Conservation (phyloP, 2,888 invertebrate genomes). For the Tetragonisca angustula region DNA sequence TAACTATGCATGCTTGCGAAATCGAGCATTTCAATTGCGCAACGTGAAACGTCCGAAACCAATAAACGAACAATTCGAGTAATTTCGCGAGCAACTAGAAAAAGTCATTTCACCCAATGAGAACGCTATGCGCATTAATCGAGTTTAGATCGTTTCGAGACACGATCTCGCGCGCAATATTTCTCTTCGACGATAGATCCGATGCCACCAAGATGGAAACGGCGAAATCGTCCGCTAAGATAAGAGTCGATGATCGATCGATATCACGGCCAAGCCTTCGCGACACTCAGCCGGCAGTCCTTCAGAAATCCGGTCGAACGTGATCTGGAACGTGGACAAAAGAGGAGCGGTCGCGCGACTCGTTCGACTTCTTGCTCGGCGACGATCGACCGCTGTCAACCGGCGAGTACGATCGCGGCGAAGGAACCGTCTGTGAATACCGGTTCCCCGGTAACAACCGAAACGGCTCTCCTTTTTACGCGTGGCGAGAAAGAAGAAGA, state of each 20-base stretch:
- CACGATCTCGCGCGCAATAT: neutral
- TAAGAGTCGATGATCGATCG: slow-evolving; percentile 41
- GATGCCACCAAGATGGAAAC: neutral
- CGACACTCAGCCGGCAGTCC: slow-evolving; percentile 67
- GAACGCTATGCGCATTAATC: neutral
- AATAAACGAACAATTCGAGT: neutral
- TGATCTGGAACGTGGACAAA: slow-evolving; percentile 74
- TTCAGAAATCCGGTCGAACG: slow-evolving; percentile 80
- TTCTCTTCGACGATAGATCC: slow-evolving; percentile 27
- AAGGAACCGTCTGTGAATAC: slow-evolving; percentile 54
- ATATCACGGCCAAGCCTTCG: slow-evolving; percentile 41
- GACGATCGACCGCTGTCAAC: slow-evolving; percentile 21
- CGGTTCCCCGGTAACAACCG: slow-evolving; percentile 43
- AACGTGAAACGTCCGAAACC: too few species aligned
- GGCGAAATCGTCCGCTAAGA: slow-evolving; percentile 22
- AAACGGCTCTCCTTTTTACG: slow-evolving; percentile 37
- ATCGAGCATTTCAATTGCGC: too few species aligned
- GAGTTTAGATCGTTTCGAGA: neutral
- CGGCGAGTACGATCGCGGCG: slow-evolving; percentile 2
- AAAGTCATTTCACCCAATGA: neutral
- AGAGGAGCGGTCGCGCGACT: slow-evolving; percentile 65
- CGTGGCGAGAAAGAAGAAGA: neutral
- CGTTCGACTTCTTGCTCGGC: slow-evolving; percentile 67
- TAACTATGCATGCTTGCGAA: too few species aligned
- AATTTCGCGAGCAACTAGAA: neutral